Evolutionary conservation across 2,888 invertebrate genomes (phyloP).

Genomic region (Melangyna quadrimaculata): DNA sequence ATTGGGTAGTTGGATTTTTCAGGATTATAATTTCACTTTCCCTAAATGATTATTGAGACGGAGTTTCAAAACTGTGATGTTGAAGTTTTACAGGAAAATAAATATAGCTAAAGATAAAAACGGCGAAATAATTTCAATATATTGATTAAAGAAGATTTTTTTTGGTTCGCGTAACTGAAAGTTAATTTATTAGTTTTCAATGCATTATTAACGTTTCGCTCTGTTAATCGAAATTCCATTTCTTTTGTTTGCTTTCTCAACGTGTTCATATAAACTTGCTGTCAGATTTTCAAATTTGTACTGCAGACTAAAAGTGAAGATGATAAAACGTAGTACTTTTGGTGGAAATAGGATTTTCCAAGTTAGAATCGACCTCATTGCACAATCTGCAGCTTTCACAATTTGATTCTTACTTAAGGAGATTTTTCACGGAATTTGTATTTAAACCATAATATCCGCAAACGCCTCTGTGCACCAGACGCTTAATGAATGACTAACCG

Average conservation of each 20-base stretch:
- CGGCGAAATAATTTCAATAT: neutral
- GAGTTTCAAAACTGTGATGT: conserved; percentile 34
- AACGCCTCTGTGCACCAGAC: neutral
- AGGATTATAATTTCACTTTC: neutral
- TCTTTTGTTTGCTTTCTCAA: no score
- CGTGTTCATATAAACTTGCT: no score
- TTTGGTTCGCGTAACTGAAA: neutral
- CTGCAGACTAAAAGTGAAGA: neutral
- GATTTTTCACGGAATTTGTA: neutral
- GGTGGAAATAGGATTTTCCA: no score
- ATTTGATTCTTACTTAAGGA: neutral
- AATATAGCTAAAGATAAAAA: neutral
- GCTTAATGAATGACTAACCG: neutral
- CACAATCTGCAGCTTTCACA: no score
- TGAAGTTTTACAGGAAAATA: neutral
- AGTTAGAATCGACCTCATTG: no score
- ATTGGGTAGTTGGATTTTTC: neutral
- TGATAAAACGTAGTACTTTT: neutral
- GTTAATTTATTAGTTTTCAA: neutral
- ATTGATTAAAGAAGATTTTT: neutral
- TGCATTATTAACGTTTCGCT: no score
- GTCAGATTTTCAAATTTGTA: neutral
- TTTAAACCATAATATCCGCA: neutral
- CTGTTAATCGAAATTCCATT: no score
- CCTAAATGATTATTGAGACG: neutral